These are phyloP conservation scores for Craterocephalus amniculus DNA, from an alignment of 2,797 vertebrate genomes.

Conservation along the genomic window DNA sequence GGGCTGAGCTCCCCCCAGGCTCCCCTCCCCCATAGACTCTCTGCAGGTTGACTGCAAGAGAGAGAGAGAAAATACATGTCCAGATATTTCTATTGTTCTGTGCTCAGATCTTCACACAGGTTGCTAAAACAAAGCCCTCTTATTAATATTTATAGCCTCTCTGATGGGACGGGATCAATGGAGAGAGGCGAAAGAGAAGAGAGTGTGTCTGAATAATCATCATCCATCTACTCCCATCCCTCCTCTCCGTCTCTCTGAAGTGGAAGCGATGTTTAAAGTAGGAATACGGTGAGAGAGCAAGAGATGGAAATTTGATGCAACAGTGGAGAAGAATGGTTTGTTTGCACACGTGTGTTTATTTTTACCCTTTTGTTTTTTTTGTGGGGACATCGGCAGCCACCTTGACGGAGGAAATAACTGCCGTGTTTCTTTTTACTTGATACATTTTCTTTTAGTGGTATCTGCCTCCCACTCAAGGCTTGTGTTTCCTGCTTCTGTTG, in stretches of 20 bases:
- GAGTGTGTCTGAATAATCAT: conserved; percentile 82
- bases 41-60: conserved; percentile 65
- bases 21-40: conserved; percentile 68
- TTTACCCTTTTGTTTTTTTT: conserved; percentile 1
- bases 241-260: conserved; percentile 74
- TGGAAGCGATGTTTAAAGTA: conserved; percentile 72
- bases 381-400: not conserved
- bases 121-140: conserved; percentile 81
- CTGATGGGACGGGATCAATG: conserved; percentile 84
- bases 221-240: conserved; percentile 76
- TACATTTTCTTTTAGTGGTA: conserved; percentile 32
- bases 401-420: too few relatives aligned
- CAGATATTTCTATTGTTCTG: conserved; percentile 78
- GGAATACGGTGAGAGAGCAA: conserved; percentile 32
- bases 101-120: conserved; percentile 83
- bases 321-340: conserved; percentile 25
- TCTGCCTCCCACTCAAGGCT: conserved; percentile 22
- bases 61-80: conserved; percentile 58
- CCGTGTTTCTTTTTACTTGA: not conserved
- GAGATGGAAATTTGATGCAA: conserved; percentile 47
- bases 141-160: conserved; percentile 88
- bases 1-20: conserved; percentile 67
- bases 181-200: conserved; percentile 67
- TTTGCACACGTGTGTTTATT: conserved; percentile 12
- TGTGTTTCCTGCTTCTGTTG: conserved; percentile 26